Conservation (phyloP, 2,888 invertebrate species). For the Spilarctia lutea region DNA sequence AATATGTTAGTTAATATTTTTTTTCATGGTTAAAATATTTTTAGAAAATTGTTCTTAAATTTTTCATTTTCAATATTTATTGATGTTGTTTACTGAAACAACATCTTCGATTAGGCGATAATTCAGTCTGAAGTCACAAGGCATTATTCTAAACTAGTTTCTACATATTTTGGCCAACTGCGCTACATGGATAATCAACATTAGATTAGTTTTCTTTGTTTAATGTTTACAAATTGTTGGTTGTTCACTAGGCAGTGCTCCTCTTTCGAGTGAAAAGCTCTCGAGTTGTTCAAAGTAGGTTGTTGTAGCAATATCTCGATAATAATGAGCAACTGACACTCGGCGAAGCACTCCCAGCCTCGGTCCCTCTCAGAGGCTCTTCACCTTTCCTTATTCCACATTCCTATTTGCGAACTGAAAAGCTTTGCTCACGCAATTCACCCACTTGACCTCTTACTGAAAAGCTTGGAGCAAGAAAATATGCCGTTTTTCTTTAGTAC, state of each 20-base stretch:
- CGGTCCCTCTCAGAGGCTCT: constrained; percentile 3
- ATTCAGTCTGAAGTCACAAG: neutral
- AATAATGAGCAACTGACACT: constrained; percentile 31
- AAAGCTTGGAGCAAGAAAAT: neutral
- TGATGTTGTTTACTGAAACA: neutral
- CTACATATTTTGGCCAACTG: neutral
- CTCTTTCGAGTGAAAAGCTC: neutral
- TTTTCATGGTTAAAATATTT: neutral
- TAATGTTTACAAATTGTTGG: constrained; percentile 1
- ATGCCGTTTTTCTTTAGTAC: neutral
- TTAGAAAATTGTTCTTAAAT: neutral
- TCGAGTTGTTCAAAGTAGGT: constrained; percentile 22
- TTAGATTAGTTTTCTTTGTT: neutral
- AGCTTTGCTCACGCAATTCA: neutral
- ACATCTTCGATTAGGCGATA: neutral
- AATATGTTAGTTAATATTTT: too few species aligned
- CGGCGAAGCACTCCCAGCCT: neutral
- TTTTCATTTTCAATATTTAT: neutral
- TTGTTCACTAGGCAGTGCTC: constrained; percentile 10
- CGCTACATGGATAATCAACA: neutral
- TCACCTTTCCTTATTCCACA: neutral
- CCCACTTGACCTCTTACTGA: constrained; percentile 3
- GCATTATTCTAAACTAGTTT: neutral
- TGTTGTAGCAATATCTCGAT: constrained; percentile 34
- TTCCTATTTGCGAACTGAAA: neutral